phyloP scores from a whole-genome alignment of 2,797 vertebrate genomes.

The Manis pentadactyla region DNA sequence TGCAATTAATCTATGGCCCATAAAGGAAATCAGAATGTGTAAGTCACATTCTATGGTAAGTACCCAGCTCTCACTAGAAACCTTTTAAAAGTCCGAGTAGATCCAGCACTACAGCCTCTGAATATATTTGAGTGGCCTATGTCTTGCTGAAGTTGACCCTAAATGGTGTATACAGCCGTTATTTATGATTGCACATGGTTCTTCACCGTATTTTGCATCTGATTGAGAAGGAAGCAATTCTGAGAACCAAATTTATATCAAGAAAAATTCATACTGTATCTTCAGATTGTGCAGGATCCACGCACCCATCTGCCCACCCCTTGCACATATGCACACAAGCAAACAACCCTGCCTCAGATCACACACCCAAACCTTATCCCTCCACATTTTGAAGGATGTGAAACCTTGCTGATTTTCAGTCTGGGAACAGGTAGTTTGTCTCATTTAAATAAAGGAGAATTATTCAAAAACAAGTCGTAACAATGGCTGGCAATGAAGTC shows the following conservation, averaged over 20 bases:
- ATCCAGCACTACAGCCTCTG: neutral
- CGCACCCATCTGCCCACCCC: neutral
- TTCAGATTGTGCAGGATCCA: neutral
- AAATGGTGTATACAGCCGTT: neutral
- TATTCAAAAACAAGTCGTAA: constrained; percentile 72
- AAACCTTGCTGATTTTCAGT: neutral
- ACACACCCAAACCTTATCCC: neutral
- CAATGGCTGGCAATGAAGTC: constrained; percentile 65
- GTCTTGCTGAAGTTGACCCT: constrained; percentile 27
- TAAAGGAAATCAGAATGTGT: neutral
- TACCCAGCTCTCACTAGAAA: neutral
- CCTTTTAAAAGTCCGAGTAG: neutral
- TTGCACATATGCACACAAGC: neutral
- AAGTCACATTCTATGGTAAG: neutral
- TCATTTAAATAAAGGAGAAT: constrained; percentile 69
- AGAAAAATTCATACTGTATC: neutral
- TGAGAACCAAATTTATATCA: constrained; percentile 20
- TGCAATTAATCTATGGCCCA: neutral
- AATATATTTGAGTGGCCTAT: neutral
- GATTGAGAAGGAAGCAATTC: constrained; percentile 55
- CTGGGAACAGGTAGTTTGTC: neutral
- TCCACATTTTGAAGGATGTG: neutral
- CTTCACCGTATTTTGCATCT: constrained; percentile 17
- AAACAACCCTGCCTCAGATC: neutral
- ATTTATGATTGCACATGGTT: constrained; percentile 12